Evolutionary conservation across 2,888 invertebrate species (phyloP), one percentile per base, ranked within the genome.

Genomic region (Xiphydria camelus): DNA sequence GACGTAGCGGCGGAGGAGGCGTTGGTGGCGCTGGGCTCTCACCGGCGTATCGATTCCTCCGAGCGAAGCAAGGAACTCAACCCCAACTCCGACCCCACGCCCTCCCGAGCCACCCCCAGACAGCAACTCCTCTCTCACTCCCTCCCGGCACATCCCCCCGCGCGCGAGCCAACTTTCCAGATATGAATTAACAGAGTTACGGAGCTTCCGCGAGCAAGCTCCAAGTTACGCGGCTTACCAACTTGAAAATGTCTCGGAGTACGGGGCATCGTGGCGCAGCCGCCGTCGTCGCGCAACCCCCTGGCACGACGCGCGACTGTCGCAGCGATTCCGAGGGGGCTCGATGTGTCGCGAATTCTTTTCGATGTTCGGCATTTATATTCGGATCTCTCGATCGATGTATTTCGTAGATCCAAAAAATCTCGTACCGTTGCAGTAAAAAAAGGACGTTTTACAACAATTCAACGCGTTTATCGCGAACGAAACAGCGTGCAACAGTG

Each of bases 161-260:
- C 29, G 12, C 53, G 53, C 47, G 53, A 56, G 57, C 62, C 60
- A 73, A 72, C 68, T 74, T 73, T 62, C 59, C 59, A 66, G 72
- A 70, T 74, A 72, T 73, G 73, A 73, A 73, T 73, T 73, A 73
- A 73, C 73, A 64, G 71, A 71, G 72, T 71, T 73, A 70, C 68
- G 62, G 64, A 67, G 68, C 46, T 45, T 54, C 46, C 45, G 42
- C 39, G 56, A 48, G 39, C 57, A 51, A 52, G 55, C 50, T 42
- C 52, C 64, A 64, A 68, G 67, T 66, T 68, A 66, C 64, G 68
- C 64, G 65, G 70, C 66, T 69, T 70, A 68, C 65, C 60, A 63
- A 65, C 64, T 70, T 62, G 61, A 64, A 64, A 65, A 68, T 70
- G 64, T 68, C 64, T 57, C 58, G n/a, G n/a, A n/a, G n/a, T n/a